These are phyloP conservation scores for Drosophila orena DNA, from an alignment of 1,140 invertebrate genomes.

Conservation along the genomic window DNA sequence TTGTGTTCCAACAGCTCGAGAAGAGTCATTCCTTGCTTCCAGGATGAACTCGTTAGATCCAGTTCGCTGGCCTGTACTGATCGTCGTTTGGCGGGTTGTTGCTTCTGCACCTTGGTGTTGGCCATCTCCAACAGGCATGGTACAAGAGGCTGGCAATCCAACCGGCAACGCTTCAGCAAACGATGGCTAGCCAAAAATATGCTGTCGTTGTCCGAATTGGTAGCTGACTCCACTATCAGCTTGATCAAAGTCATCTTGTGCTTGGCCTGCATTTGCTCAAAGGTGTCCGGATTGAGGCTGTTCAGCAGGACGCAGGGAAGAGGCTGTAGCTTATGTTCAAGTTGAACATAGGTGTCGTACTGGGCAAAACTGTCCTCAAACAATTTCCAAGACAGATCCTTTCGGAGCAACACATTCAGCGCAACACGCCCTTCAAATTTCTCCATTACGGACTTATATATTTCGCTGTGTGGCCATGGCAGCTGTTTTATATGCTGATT, in stretches of 20 bases:
- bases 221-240: slow-evolving; percentile 85
- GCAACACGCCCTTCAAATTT: slow-evolving; percentile 59
- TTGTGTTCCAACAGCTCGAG: slow-evolving; percentile 94
- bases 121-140: slow-evolving; percentile 85
- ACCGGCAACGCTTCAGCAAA: slow-evolving; percentile 89
- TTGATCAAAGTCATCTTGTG: slow-evolving; percentile 84
- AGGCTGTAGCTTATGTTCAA: slow-evolving; percentile 63
- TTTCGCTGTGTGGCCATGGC: slow-evolving; percentile 57
- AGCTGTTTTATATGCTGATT: slow-evolving; percentile 51
- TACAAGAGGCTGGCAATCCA: slow-evolving; percentile 88
- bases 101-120: slow-evolving; percentile 12
- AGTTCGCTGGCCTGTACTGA: slow-evolving; percentile 50
- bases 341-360: slow-evolving; percentile 54
- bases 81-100: slow-evolving; percentile 41
- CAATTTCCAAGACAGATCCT: slow-evolving; percentile 64
- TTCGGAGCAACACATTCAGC: slow-evolving; percentile 33
- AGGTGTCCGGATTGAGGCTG: slow-evolving; percentile 86
- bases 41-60: slow-evolving; percentile 87
- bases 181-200: slow-evolving; percentile 87
- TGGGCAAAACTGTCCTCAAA: slow-evolving; percentile 55
- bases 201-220: slow-evolving; percentile 86
- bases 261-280: slow-evolving; percentile 85
- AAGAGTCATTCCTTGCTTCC: slow-evolving; percentile 91
- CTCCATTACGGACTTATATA: slow-evolving; percentile 62
- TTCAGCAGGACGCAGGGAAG: slow-evolving; percentile 69